Base-by-base conservation (phyloP, 2,888 invertebrate species). In the Mayetiola destructor region DNA sequence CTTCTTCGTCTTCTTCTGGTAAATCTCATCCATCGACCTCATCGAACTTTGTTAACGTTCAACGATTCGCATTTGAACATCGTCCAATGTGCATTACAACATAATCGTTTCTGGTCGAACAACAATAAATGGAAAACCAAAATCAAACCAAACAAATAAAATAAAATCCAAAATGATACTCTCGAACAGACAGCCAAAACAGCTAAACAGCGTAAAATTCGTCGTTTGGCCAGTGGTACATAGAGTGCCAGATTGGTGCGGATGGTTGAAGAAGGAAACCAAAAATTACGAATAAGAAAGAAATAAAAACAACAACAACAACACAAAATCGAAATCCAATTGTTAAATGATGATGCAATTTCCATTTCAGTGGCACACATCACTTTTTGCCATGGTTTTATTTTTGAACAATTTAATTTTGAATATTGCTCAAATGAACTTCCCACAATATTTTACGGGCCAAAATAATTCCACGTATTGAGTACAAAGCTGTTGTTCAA, bases 321-420 rank as follows among this genome's bases (percentile, higher is more conserved):
- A 2, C 23, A 42, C 21, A 42, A 23, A 39, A 23, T 42, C 21
- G 42, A 23, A 48, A n/a, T 23, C 27, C 27, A 48, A 27, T 48
- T 27, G 27, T 27, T 14, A 16, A 27, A 48, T 27, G n/a, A 48
- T 48, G 48, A 27, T 48, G 48, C 48, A 48, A 48, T 48, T 27
- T 27, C 27, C 48, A 48, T 48, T 48, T 48, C 48, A 48, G 48
- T 48, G 48, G 48, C 48, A 27, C 48, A 48, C 48, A 48, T 48
- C 27, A 23, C 27, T n/a, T 48, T n/a, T 27, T 9, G 23, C 14
- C 42, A 23, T 23, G 21, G 12, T 48, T 32, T 6, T 10, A 9
- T 10, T 6, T 32, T 32, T 32, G 23, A 23, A n/a, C 48, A 27
- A n/a, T 27, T 27, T 48, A 48, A 48, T 48, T 48, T 48, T 27